Evolutionary conservation across 2,888 invertebrate species (phyloP).

Genomic region (Eupithecia abbreviata): DNA sequence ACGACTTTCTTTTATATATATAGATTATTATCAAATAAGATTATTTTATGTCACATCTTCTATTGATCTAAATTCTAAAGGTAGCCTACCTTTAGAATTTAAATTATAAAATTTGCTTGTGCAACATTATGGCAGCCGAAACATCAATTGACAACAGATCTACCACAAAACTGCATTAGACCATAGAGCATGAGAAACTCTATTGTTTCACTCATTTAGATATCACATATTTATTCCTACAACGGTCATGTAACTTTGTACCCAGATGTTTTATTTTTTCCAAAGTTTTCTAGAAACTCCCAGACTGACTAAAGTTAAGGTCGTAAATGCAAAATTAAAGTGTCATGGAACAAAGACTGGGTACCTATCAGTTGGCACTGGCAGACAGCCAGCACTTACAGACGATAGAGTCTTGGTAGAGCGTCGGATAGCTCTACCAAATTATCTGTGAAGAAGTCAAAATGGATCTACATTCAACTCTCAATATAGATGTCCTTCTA

Average conservation of each 20-base stretch:
- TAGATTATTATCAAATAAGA: no score
- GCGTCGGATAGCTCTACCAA: neutral
- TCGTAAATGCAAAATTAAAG: constrained; percentile 4
- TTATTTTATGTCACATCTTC: no score
- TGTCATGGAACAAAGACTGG: neutral
- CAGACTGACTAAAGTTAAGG: neutral
- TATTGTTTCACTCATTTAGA: neutral
- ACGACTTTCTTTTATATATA: no score
- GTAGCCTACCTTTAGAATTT: no score
- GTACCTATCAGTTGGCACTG: constrained; percentile 1
- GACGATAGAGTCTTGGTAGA: constrained; percentile 4
- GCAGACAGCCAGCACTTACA: constrained; percentile 8
- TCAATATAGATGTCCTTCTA: neutral
- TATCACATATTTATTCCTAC: neutral
- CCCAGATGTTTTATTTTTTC: neutral
- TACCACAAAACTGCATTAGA: no score
- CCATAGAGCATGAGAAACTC: no score
- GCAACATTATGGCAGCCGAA: no score
- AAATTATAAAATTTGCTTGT: no score
- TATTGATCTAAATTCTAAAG: no score
- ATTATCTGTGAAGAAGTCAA: neutral
- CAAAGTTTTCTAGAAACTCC: neutral
- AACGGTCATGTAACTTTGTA: neutral
- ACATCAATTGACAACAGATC: no score
- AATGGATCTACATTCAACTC: neutral